Conservation (phyloP, 2,113 vertebrate species). For the Elaphurus davidianus region DNA sequence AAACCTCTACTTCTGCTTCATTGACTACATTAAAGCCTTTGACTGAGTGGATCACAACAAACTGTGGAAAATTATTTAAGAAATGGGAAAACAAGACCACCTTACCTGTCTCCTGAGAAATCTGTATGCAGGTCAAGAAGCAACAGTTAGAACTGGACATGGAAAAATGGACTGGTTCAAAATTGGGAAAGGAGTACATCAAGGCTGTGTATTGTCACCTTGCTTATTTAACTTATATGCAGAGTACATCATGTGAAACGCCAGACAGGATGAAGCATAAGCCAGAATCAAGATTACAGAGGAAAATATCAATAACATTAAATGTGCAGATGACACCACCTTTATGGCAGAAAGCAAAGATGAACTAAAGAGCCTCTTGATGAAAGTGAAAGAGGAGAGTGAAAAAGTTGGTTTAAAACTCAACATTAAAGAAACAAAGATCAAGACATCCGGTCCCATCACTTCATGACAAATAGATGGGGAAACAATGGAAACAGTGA, state of each 20-base stretch:
- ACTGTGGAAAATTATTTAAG: background rate
- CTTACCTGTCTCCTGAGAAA: background rate
- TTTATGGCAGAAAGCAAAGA: background rate
- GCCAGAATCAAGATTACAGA: background rate
- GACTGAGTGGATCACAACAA: background rate
- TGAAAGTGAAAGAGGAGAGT: background rate
- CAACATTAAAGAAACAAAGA: background rate
- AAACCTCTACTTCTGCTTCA: background rate
- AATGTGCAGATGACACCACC: background rate
- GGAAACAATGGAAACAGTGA: background rate
- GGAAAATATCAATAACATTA: background rate
- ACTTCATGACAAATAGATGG: background rate
- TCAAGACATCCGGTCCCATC: background rate
- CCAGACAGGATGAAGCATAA: background rate
- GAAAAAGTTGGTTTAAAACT: background rate
- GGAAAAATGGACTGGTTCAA: background rate
- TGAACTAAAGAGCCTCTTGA: background rate
- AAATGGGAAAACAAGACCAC: background rate
- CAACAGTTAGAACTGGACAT: background rate
- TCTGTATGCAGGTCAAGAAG: background rate
- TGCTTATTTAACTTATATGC: background rate
- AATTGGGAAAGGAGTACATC: background rate
- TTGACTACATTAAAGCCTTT: background rate
- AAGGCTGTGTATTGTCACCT: background rate
- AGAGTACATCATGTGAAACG: background rate